Evolutionary conservation across 2,113 vertebrate genomes (phyloP).

Genomic region (Podocnemis expansa): DNA sequence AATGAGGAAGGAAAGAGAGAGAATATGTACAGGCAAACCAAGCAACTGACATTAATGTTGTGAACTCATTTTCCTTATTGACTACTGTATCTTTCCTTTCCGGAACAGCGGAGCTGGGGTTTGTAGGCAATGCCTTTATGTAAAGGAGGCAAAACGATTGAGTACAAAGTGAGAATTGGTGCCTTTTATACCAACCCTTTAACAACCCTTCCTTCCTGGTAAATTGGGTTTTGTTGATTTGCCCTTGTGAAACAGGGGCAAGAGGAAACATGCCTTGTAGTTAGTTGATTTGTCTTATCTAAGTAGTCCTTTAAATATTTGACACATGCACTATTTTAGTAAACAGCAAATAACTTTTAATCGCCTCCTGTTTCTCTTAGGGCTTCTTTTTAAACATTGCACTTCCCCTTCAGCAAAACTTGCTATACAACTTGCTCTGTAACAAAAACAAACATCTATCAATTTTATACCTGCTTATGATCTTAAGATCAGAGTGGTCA

Average conservation of each 20-base stretch:
- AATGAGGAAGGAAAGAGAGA: neutral
- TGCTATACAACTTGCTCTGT: neutral
- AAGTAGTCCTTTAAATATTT: conserved; percentile 4
- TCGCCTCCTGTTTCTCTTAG: neutral
- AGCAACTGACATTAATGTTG: neutral
- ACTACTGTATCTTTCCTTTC: neutral
- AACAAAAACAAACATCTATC: too few species aligned
- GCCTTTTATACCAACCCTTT: neutral
- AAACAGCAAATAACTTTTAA: neutral
- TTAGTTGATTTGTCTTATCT: neutral
- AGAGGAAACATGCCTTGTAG: neutral
- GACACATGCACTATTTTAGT: neutral
- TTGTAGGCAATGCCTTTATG: neutral
- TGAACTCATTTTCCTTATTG: neutral
- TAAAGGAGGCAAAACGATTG: neutral
- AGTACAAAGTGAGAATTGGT: neutral
- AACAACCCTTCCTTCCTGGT: too few species aligned
- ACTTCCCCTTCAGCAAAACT: conserved; percentile 9
- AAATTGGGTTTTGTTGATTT: too few species aligned
- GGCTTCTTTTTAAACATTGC: neutral
- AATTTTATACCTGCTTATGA: too few species aligned
- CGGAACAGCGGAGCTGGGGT: neutral
- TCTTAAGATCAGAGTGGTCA: too few species aligned
- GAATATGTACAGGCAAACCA: neutral
- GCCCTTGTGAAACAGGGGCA: too few species aligned